Conservation (phyloP, 2,797 vertebrate genomes). For the Argya squamiceps region DNA sequence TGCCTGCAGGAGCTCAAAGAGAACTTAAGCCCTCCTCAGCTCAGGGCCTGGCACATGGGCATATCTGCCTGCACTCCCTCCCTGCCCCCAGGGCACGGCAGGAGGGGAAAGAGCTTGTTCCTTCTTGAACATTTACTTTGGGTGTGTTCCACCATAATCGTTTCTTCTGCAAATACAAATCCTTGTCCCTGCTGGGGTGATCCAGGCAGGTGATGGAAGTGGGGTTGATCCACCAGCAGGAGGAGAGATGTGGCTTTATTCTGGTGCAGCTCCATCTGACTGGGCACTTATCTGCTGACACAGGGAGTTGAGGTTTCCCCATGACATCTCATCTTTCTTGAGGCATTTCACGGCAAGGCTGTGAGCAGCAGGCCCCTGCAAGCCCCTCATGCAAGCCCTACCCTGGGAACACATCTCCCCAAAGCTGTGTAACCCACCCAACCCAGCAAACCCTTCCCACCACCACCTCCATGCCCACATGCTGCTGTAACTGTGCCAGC, state of each 20-base stretch:
- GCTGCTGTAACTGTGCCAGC: not conserved
- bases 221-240: not conserved
- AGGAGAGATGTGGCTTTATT: rapidly evolving
- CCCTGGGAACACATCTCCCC: not conserved
- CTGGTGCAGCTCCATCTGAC: rapidly evolving
- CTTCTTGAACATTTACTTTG: not conserved
- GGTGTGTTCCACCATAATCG: not conserved
- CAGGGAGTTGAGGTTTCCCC: not conserved
- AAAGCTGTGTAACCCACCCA: rapidly evolving
- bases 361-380: not conserved
- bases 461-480: rapidly evolving
- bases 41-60: not conserved
- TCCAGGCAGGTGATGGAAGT: not conserved
- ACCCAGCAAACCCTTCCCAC: not conserved
- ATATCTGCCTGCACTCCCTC: not conserved
- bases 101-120: not conserved
- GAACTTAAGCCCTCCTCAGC: not conserved
- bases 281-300: rapidly evolving
- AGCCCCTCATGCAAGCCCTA: not conserved
- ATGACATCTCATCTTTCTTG: rapidly evolving
- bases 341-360: not conserved
- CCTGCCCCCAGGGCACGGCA: not conserved
- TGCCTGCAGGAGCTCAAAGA: not conserved
- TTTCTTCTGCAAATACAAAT: not conserved
- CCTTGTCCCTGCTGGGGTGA: not conserved